Conservation (phyloP, 2,888 invertebrate species). For the Phymatocera aterrima region DNA sequence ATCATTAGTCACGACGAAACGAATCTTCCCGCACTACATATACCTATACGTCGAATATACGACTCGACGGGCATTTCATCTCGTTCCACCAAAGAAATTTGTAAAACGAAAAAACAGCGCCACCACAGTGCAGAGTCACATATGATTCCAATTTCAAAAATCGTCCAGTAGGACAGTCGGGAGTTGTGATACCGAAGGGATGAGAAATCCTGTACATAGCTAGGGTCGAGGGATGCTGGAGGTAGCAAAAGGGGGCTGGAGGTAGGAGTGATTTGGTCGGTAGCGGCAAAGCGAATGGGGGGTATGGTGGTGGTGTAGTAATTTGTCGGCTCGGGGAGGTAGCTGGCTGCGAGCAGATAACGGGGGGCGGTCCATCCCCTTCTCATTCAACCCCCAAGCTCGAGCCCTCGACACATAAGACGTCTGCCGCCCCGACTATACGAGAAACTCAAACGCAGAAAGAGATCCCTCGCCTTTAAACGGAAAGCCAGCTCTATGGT, state of each 20-base stretch:
- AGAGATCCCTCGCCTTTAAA: constrained; percentile 39
- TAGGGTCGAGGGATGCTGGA: background rate
- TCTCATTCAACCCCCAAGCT: constrained; percentile 61
- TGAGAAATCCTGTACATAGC: constrained; percentile 26
- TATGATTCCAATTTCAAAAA: constrained; percentile 27
- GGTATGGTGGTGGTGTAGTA: constrained; percentile 67
- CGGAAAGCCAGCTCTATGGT: constrained; percentile 19
- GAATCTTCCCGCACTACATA: background rate
- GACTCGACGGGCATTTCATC: background rate
- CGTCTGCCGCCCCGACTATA: constrained; percentile 33
- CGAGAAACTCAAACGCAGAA: constrained; percentile 38
- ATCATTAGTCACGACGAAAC: constrained; percentile 21
- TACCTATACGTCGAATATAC: background rate
- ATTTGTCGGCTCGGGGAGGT: constrained; percentile 72
- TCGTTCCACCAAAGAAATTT: background rate
- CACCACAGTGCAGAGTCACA: constrained; percentile 6
- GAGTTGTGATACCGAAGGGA: constrained; percentile 22
- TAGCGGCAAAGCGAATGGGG: constrained; percentile 53
- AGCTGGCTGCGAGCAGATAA: constrained; percentile 72
- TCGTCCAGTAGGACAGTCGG: constrained; percentile 30
- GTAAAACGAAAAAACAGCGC: constrained; percentile 41
- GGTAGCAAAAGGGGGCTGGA: constrained; percentile 11
- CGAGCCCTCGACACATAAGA: constrained; percentile 44
- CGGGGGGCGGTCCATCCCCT: constrained; percentile 72
- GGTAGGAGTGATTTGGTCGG: constrained; percentile 60